Evolutionary conservation across 2,888 invertebrate species (phyloP).

Genomic region (Perizoma flavofasciatum): DNA sequence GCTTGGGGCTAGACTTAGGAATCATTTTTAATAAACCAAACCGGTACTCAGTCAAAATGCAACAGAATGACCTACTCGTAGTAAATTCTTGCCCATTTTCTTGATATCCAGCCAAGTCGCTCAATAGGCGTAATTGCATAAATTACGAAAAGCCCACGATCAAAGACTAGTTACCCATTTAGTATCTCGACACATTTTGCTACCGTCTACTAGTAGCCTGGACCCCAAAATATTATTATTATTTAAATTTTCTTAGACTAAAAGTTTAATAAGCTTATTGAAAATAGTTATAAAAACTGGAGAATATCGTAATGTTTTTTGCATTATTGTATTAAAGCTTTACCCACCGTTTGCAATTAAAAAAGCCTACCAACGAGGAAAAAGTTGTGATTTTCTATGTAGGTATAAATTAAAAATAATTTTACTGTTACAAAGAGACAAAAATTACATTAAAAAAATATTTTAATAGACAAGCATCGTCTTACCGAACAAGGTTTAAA

Average conservation of each 20-base stretch:
- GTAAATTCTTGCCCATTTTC: constrained; percentile 44
- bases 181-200: constrained; percentile 40
- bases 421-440: constrained; percentile 23
- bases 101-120: constrained; percentile 53
- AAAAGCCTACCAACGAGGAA: no score
- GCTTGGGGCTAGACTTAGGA: neutral
- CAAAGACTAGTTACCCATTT: constrained; percentile 46
- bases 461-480: constrained; percentile 7
- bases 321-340: no score
- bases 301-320: no score
- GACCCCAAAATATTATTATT: no score
- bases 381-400: no score
- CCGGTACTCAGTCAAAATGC: constrained; percentile 14
- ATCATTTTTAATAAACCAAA: constrained; percentile 1
- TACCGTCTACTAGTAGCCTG: constrained; percentile 42
- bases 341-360: no score
- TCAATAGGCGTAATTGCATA: constrained; percentile 61
- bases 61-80: constrained; percentile 6
- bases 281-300: no score
- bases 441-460: constrained; percentile 11
- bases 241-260: neutral
- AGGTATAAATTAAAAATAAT: no score
- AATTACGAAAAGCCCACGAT: constrained; percentile 58
- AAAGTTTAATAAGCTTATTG: no score
- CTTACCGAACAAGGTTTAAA: neutral